Percentiles rank a stretch among this genome's conserved stretches.
Evolutionary conservation across 2,113 vertebrate genomes (phyloP).

Genomic region (Mesocricetus auratus): DNA sequence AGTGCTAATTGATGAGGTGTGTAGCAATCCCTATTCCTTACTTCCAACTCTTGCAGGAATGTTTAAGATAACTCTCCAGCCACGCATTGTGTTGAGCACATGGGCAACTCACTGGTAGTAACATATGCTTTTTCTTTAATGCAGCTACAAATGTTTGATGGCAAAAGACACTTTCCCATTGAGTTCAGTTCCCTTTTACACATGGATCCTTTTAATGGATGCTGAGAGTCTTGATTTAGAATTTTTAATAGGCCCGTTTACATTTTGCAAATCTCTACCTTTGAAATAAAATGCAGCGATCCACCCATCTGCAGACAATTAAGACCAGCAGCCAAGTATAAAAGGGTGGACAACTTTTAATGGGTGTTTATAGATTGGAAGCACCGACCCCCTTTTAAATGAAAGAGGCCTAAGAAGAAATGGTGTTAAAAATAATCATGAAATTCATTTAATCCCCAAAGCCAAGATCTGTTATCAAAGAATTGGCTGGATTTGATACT

Average conservation of each 20-base stretch:
- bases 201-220: constrained; percentile 74
- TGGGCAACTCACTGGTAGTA: neutral
- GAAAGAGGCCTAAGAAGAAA: constrained; percentile 84
- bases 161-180: constrained; percentile 54
- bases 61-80: constrained; percentile 25
- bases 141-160: constrained; percentile 59
- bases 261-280: constrained; percentile 84
- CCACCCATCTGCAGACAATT: constrained; percentile 87
- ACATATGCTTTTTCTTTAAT: constrained; percentile 15
- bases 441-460: constrained; percentile 82
- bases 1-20: neutral
- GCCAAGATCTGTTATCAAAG: constrained; percentile 78
- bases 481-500: constrained; percentile 72
- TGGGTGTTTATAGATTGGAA: constrained; percentile 88
- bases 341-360: constrained; percentile 88
- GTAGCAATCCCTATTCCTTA: constrained; percentile 25
- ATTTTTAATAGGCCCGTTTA: constrained; percentile 77
- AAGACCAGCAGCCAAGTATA: constrained; percentile 84
- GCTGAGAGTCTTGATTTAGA: constrained; percentile 71
- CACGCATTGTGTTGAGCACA: constrained; percentile 10
- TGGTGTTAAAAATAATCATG: constrained; percentile 82
- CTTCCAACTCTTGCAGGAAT: constrained; percentile 55
- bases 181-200: constrained; percentile 38
- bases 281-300: constrained; percentile 85
- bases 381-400: constrained; percentile 83